Percentiles rank a stretch among this genome's conserved stretches.
Conservation (phyloP, 2,797 vertebrate genomes). For the Menidia menidia region DNA sequence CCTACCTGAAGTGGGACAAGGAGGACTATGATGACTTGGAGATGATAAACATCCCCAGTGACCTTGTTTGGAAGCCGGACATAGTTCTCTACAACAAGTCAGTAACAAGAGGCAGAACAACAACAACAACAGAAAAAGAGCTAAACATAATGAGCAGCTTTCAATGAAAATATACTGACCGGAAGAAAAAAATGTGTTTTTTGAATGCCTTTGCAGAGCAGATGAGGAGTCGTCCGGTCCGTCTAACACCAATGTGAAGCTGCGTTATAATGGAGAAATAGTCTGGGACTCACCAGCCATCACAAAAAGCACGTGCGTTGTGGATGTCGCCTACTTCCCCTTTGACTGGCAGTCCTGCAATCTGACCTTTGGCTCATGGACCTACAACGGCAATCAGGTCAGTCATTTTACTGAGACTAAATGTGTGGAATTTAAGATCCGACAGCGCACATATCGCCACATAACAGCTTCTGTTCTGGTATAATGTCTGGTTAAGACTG, state of each 20-base stretch:
- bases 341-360: constrained; percentile 96
- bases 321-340: constrained; percentile 96
- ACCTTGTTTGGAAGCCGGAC: constrained; percentile 96
- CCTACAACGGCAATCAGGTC: constrained; percentile 97
- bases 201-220: constrained; percentile 80
- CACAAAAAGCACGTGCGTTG: constrained; percentile 96
- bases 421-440: not conserved
- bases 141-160: not conserved
- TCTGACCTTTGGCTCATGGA: constrained; percentile 98
- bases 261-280: constrained; percentile 94
- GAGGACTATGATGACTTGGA: constrained; percentile 95
- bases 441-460: not conserved
- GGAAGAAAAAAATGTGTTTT: not conserved
- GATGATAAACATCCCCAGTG: constrained; percentile 95
- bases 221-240: constrained; percentile 92
- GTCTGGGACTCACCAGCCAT: constrained; percentile 97
- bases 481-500: not conserved
- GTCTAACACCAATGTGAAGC: constrained; percentile 93
- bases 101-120: constrained; percentile 51
- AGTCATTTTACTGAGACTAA: constrained; percentile 2
- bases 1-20: constrained; percentile 93
- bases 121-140: not conserved
- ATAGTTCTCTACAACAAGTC: constrained; percentile 99
- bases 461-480: not conserved
- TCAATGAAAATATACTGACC: not conserved